Evolutionary conservation across 2,797 vertebrate species (phyloP), one percentile per base, ranked within the genome.

Genomic region (Ataeniobius toweri): DNA sequence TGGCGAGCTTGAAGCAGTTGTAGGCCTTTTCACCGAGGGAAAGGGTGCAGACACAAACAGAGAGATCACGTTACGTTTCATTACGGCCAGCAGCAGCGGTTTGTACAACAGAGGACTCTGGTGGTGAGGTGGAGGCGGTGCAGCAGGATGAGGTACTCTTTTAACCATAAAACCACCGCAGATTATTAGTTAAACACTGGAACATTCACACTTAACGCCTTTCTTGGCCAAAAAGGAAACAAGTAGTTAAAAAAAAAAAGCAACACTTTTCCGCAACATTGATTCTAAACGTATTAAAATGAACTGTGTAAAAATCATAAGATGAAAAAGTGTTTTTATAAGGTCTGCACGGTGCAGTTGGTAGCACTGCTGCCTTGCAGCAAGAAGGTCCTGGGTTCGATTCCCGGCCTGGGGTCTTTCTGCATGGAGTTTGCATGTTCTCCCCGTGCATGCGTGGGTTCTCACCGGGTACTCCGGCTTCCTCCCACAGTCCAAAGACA

Each of bases 1-100:
- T n/a, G 6, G 53, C 31, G 39, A 48, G 6, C 51, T 36, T 56
- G 48, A 73, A 73, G 78, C 41, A 46, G 76, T 36, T 0, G 68
- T 68, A 77, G 90, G 91, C 88, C 92, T 82, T 81, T 78, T 73
- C 56, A 77, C 28, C 81, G 79, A 56, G 85, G 85, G 88, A 85
- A 83, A 83, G 82, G 87, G 85, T 77, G 84, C 76, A n/a, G 22
- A 81, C 59, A 88, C 85, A 87, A 88, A 88, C 86, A 80, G 80
- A 84, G 85, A 88, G 89, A 65, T 92, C 88, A 81, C 85, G 85
- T 90, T 91, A 82, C 90, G 84, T 91, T 90, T 79, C 36, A 20
- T 6, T 51, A 20, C 31, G 63, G 58, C 6, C 78, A n/a, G 82
- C 74, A 6, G 76, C 77, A 31, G 14, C 58, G 8, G 72, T 55